phyloP scores from a whole-genome alignment of 2,888 invertebrate genomes.

The Drosophila prolongata region DNA sequence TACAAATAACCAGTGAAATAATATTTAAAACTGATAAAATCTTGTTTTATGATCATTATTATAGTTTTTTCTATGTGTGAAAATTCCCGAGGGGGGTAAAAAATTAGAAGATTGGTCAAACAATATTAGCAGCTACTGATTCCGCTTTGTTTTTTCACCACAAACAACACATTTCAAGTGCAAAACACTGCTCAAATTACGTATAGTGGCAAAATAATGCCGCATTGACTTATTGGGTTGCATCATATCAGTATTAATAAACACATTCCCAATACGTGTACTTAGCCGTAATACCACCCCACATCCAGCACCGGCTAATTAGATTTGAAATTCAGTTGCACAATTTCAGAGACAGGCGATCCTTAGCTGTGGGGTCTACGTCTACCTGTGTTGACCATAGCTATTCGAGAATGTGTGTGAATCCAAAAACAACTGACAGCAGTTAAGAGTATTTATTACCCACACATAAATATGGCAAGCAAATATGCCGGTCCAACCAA shows the following conservation, averaged over 20 bases:
- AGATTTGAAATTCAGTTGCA: slow-evolving; percentile 68
- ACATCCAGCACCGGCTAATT: slow-evolving; percentile 59
- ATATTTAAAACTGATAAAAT: too few species aligned
- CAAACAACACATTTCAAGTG: slow-evolving; percentile 63
- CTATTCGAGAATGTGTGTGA: slow-evolving; percentile 48
- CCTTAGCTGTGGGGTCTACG: slow-evolving; percentile 23
- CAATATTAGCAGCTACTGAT: slow-evolving; percentile 37
- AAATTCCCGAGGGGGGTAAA: background rate
- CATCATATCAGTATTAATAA: slow-evolving; percentile 70
- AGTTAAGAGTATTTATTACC: slow-evolving; percentile 55
- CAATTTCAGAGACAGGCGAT: slow-evolving; percentile 6
- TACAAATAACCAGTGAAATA: too few species aligned
- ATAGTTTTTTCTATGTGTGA: background rate
- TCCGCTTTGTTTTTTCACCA: slow-evolving; percentile 67
- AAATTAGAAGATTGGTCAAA: background rate
- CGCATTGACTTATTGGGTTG: slow-evolving; percentile 66
- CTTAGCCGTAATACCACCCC: slow-evolving; percentile 3
- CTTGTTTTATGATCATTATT: background rate
- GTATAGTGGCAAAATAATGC: slow-evolving; percentile 53
- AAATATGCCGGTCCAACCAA: slow-evolving; percentile 22
- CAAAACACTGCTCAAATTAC: slow-evolving; percentile 66
- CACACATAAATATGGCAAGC: slow-evolving; percentile 30
- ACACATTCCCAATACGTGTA: slow-evolving; percentile 14
- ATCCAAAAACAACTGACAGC: slow-evolving; percentile 50
- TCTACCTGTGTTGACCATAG: slow-evolving; percentile 32